Percentiles rank a stretch among this genome's conserved stretches.
phyloP scores from a whole-genome alignment of 2,113 vertebrate species.

The Chaenogobius annularis region DNA sequence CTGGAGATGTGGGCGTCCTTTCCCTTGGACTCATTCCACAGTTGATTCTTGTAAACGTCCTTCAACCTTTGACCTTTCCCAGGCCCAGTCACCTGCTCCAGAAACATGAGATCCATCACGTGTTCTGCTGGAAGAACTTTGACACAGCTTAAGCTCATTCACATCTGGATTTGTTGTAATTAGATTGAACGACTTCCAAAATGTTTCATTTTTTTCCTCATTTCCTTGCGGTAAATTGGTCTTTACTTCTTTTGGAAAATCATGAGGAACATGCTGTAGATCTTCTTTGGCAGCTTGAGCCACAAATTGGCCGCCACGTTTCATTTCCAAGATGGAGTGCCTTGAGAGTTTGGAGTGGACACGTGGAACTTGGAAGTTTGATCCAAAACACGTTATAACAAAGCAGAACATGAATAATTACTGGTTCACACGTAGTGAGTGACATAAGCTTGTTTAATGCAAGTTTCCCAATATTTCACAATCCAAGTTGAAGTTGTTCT shows the following conservation, averaged over 20 bases:
- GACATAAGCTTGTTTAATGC: background rate
- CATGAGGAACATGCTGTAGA: conserved; percentile 5
- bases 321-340: conserved; percentile 13
- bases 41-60: background rate
- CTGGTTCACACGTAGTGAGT: background rate
- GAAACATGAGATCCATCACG: conserved; percentile 12
- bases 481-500: background rate
- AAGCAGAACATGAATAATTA: background rate
- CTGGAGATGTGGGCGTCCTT: too few relatives aligned
- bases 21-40: background rate
- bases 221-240: conserved; percentile 14
- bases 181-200: conserved; percentile 21
- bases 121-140: background rate
- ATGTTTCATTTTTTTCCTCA: background rate
- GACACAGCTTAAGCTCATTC: conserved; percentile 21
- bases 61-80: background rate
- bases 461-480: background rate
- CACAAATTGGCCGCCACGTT: conserved; percentile 9
- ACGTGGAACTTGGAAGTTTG: background rate
- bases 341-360: background rate
- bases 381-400: background rate
- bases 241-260: conserved; percentile 5
- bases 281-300: conserved; percentile 23
- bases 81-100: conserved; percentile 18
- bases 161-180: conserved; percentile 11